Conservation (phyloP, 2,888 invertebrate species). For the Platycheirus rosarum region DNA sequence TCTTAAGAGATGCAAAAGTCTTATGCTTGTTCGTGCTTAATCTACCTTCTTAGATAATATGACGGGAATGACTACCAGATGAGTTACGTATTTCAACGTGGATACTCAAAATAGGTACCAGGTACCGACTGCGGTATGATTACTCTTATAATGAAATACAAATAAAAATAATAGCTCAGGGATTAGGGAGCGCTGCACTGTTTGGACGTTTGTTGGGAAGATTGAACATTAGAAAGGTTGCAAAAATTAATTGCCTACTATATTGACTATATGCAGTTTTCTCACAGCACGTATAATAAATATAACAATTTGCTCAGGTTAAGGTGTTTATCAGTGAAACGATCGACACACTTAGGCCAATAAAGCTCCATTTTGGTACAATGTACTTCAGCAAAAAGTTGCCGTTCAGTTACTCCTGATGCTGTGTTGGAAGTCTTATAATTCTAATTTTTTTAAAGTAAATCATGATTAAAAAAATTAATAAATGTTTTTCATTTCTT, state of each 20-base stretch:
- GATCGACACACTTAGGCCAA: too few species aligned
- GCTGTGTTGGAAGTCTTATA: too few species aligned
- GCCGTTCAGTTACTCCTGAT: too few species aligned
- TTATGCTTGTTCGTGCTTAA: conserved; percentile 56
- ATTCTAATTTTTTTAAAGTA: too few species aligned
- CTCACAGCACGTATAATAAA: too few species aligned
- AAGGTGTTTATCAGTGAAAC: too few species aligned
- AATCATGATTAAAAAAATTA: too few species aligned
- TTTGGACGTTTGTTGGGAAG: not conserved
- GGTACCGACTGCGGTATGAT: not conserved
- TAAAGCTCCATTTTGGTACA: too few species aligned
- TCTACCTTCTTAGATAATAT: conserved; percentile 22
- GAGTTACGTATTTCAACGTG: conserved; percentile 18
- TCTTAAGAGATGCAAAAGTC: conserved; percentile 31
- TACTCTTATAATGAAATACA: conserved; percentile 40
- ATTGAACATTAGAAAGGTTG: not conserved
- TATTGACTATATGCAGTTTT: too few species aligned
- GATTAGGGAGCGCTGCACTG: conserved; percentile 15
- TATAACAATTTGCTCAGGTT: too few species aligned
- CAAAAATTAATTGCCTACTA: not conserved
- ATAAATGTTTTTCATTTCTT: too few species aligned
- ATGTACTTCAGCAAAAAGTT: too few species aligned
- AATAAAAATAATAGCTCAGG: conserved; percentile 47
- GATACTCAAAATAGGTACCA: conserved; percentile 8
- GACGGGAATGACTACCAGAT: conserved; percentile 36